Percentiles rank a stretch among this genome's conserved stretches.
phyloP scores from a whole-genome alignment of 2,113 vertebrate species.

The Micronisus gabar region DNA sequence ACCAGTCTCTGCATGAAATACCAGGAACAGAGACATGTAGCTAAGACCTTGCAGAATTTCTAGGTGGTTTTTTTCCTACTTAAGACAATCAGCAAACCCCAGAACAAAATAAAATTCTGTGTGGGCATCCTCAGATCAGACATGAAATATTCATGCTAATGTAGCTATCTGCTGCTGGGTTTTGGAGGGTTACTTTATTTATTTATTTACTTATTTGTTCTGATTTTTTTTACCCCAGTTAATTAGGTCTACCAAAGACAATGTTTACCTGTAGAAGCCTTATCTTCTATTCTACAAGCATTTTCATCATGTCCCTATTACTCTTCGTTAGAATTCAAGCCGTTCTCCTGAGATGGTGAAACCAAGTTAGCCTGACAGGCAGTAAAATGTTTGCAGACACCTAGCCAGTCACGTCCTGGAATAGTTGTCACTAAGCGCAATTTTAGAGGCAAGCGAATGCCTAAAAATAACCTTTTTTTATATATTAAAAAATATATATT shows the following conservation, averaged over 20 bases:
- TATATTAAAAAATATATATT: background rate
- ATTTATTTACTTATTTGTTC: background rate
- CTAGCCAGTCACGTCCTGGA: background rate
- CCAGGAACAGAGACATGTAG: background rate
- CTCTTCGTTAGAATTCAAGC: background rate
- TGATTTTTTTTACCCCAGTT: background rate
- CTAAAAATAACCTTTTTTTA: background rate
- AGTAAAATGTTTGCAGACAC: background rate
- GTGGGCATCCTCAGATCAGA: background rate
- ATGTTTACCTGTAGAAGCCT: background rate
- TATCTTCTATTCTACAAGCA: background rate
- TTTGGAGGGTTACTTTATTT: background rate
- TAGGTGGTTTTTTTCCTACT: background rate
- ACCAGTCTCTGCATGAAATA: background rate
- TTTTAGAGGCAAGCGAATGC: background rate
- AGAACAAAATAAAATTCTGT: background rate
- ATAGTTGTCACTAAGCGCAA: background rate
- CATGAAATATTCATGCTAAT: conserved; percentile 43
- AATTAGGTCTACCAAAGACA: background rate
- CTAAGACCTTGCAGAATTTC: background rate
- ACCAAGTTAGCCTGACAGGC: background rate
- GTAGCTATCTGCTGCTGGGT: background rate
- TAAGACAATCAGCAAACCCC: background rate
- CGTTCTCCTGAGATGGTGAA: background rate
- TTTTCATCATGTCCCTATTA: background rate